Percentiles rank a stretch among this genome's conserved stretches.
Conservation (phyloP, 30 jellyfish, hydroid and myxozoan species). For the Haliclystus octoradiatus region DNA sequence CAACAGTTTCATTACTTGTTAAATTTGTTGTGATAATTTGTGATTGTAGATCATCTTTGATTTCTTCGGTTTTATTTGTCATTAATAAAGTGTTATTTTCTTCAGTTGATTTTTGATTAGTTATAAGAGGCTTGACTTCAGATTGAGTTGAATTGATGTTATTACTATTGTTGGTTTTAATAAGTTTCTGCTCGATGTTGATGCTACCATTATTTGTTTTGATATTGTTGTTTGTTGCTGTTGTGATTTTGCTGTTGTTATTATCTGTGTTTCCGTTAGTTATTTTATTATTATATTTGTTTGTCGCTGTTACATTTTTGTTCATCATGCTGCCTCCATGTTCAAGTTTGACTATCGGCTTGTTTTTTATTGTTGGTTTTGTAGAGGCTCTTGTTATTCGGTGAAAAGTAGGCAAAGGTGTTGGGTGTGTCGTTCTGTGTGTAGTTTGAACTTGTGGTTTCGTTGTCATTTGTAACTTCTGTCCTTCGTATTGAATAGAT, state of each 20-base stretch:
- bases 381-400: not conserved
- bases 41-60: not conserved
- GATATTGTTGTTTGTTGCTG: not conserved
- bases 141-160: not conserved
- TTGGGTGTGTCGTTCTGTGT: not conserved
- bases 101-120: not conserved
- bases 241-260: not conserved
- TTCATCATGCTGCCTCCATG: not conserved
- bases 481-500: not conserved
- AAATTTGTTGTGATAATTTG: not conserved
- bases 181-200: not conserved
- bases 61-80: not conserved
- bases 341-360: not conserved
- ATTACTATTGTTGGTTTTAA: not conserved
- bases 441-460: not conserved
- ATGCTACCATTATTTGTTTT: not conserved
- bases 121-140: not conserved
- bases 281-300: not conserved
- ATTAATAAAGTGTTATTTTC: not conserved
- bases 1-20: not conserved
- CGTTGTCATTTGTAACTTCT: not conserved
- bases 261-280: not conserved
- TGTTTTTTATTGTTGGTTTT: not conserved
- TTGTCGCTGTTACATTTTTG: not conserved
- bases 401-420: not conserved